phyloP scores from a whole-genome alignment of 1,140 invertebrate genomes.

The Ceratina japonica region DNA sequence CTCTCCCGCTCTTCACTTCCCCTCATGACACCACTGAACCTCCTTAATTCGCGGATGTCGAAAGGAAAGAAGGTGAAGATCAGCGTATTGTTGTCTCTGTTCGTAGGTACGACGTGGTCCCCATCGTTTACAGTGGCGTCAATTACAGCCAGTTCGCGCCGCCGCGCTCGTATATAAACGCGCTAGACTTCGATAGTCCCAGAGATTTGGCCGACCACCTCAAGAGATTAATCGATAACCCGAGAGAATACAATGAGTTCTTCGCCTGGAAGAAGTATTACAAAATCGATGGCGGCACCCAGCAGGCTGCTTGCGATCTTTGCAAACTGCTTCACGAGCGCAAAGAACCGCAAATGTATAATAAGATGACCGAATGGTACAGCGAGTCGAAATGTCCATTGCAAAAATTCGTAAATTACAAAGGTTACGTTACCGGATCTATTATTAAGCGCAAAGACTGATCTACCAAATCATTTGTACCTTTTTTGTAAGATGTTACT shows the following conservation, averaged over 20 bases:
- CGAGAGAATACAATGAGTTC: constrained; percentile 77
- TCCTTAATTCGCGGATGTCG: too few relatives aligned
- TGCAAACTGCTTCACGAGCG: constrained; percentile 63
- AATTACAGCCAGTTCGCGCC: constrained; percentile 81
- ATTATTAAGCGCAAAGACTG: constrained; percentile 1
- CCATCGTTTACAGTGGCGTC: constrained; percentile 80
- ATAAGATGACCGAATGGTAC: constrained; percentile 65
- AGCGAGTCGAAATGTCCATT: constrained; percentile 58
- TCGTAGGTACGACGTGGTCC: constrained; percentile 75
- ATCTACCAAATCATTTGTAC: background rate
- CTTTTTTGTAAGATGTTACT: too few relatives aligned
- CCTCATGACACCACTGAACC: too few relatives aligned
- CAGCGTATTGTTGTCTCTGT: constrained; percentile 12
- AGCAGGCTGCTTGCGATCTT: constrained; percentile 58
- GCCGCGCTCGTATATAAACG: constrained; percentile 82
- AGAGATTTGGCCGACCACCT: constrained; percentile 80
- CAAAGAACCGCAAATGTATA: constrained; percentile 41
- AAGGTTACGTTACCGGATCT: constrained; percentile 32
- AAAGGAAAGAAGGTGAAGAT: background rate
- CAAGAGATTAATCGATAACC: constrained; percentile 75
- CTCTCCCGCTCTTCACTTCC: too few relatives aligned
- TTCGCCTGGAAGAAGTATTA: constrained; percentile 80
- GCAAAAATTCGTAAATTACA: constrained; percentile 44
- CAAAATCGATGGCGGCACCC: constrained; percentile 20
- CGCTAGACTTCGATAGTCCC: constrained; percentile 78